phyloP scores from a whole-genome alignment of 2,888 invertebrate species.

The Cenopis cana region DNA sequence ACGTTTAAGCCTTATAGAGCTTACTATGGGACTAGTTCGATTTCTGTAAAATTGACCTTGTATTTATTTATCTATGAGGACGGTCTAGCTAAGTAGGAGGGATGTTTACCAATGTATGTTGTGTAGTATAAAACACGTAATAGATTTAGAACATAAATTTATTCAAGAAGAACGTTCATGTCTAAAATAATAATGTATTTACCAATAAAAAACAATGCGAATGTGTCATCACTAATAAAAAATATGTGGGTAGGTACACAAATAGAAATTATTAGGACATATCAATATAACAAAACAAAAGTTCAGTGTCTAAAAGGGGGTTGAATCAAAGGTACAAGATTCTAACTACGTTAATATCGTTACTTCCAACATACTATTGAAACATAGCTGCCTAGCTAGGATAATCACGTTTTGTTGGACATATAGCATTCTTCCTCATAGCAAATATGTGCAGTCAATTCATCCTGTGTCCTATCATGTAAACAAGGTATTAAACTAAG shows the following conservation, averaged over 20 bases:
- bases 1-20: too few relatives aligned
- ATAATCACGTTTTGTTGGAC: too few relatives aligned
- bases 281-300: conserved; percentile 49
- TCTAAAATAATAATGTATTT: conserved; percentile 71
- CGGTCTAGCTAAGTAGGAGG: background rate
- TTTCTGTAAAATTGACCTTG: too few relatives aligned
- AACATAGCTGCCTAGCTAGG: conserved; percentile 24
- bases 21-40: too few relatives aligned
- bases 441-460: too few relatives aligned
- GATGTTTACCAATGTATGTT: background rate
- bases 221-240: conserved; percentile 57
- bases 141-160: conserved; percentile 75
- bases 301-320: conserved; percentile 51
- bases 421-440: too few relatives aligned
- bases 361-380: conserved; percentile 16
- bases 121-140: conserved; percentile 36
- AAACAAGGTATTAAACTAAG: too few relatives aligned
- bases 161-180: conserved; percentile 74
- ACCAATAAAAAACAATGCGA: conserved; percentile 77
- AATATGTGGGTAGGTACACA: conserved; percentile 42
- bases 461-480: too few relatives aligned
- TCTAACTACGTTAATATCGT: conserved; percentile 22
- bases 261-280: conserved; percentile 45
- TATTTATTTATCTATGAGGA: too few relatives aligned
- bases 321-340: conserved; percentile 31